These are phyloP conservation scores for Andrena hattorfiana DNA, from an alignment of 2,888 invertebrate genomes.

Conservation along the genomic window DNA sequence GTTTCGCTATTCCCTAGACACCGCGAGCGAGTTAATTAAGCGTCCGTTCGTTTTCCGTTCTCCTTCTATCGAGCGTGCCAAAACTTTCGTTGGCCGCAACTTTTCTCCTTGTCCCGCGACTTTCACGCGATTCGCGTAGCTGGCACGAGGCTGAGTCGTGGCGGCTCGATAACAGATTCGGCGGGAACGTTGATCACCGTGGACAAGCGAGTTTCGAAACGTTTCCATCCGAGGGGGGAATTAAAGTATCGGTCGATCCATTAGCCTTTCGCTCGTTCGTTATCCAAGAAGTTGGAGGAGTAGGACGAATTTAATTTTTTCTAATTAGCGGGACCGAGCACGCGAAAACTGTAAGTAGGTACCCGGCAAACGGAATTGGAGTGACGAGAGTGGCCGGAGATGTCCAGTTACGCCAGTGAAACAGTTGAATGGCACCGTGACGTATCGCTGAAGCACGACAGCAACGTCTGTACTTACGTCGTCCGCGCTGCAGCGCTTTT, in stretches of 20 bases:
- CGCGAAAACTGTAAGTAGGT: background rate
- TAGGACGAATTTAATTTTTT: background rate
- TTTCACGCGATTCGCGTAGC: constrained; percentile 51
- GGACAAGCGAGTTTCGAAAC: background rate
- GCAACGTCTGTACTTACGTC: too few relatives aligned
- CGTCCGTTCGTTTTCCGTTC: constrained; percentile 52
- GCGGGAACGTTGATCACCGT: background rate
- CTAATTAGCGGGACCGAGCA: background rate
- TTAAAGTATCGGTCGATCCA: constrained; percentile 17
- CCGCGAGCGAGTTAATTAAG: constrained; percentile 70
- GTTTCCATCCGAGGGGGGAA: constrained; percentile 4
- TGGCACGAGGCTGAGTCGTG: constrained; percentile 25
- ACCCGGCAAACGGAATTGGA: too few relatives aligned
- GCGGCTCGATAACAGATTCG: background rate
- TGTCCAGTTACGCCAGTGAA: background rate
- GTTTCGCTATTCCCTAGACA: constrained; percentile 55
- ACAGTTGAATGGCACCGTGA: background rate
- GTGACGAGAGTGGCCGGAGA: background rate
- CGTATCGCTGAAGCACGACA: background rate
- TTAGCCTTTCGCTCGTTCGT: background rate
- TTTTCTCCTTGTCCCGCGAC: constrained; percentile 36
- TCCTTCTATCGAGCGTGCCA: constrained; percentile 17
- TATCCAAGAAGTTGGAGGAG: background rate
- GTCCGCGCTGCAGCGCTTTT: background rate
- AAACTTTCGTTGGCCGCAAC: constrained; percentile 61